A percentile compares a stretch with the other conserved stretches of the same genome.
Evolutionary conservation across 2,888 invertebrate genomes (phyloP).

Genomic region (Dynastes tityus): DNA sequence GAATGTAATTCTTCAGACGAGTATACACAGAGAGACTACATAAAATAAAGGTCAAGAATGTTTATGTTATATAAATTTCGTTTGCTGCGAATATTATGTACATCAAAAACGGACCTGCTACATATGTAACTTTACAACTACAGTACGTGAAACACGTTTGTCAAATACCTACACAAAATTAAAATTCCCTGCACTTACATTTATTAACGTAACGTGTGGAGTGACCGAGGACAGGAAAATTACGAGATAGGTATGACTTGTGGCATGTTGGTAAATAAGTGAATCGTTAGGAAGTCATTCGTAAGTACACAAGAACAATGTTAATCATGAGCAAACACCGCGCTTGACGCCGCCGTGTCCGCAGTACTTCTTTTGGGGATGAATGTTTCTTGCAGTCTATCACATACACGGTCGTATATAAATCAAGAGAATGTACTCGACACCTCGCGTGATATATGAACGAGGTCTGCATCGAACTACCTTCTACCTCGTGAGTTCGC

Average conservation of each 20-base stretch:
- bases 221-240: not conserved
- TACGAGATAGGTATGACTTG: not conserved
- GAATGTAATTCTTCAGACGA: too few relatives aligned
- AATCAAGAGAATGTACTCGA: constrained; percentile 41
- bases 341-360: constrained; percentile 4
- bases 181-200: constrained; percentile 7
- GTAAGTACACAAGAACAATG: constrained; percentile 13
- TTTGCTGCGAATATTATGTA: too few relatives aligned
- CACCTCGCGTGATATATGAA: constrained; percentile 35
- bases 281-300: constrained; percentile 17
- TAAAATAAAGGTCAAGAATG: too few relatives aligned
- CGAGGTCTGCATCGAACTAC: constrained; percentile 29
- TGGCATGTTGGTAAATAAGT: constrained; percentile 10
- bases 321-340: constrained; percentile 1
- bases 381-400: constrained; percentile 29
- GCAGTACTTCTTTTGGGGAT: constrained; percentile 26
- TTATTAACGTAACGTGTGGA: not conserved
- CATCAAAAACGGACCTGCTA: too few relatives aligned
- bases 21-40: too few relatives aligned
- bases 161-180: not conserved
- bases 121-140: too few relatives aligned
- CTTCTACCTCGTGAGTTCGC: constrained; percentile 23
- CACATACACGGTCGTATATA: constrained; percentile 33
- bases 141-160: not conserved
- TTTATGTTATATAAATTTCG: too few relatives aligned